These are phyloP conservation scores for Peromyscus eremicus DNA, from an alignment of 2,797 vertebrate genomes.

Conservation along the genomic window DNA sequence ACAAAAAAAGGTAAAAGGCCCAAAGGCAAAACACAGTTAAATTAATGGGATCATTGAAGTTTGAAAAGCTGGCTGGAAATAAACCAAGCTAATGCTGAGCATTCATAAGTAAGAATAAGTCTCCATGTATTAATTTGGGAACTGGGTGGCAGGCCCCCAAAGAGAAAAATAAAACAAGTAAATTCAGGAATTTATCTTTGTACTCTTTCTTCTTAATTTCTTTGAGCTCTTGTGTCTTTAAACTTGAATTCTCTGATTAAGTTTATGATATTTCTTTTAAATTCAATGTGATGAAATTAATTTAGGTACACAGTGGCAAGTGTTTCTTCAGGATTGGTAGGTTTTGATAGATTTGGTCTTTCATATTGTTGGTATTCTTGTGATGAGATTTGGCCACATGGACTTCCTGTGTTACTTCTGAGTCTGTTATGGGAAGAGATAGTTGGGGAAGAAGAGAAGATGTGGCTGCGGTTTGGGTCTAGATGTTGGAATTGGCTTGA, in stretches of 20 bases:
- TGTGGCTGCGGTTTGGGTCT: not conserved
- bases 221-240: not conserved
- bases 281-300: not conserved
- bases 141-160: too few relatives aligned
- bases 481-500: not conserved
- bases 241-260: not conserved
- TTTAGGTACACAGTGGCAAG: not conserved
- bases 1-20: too few relatives aligned
- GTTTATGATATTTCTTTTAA: not conserved
- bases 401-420: not conserved
- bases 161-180: too few relatives aligned
- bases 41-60: too few relatives aligned
- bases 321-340: not conserved
- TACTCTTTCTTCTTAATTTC: not conserved
- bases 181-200: not conserved
- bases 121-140: too few relatives aligned
- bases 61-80: too few relatives aligned
- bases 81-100: too few relatives aligned
- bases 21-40: too few relatives aligned
- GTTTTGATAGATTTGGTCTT: not conserved
- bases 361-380: too few relatives aligned
- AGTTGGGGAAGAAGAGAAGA: not conserved
- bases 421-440: not conserved
- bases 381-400: too few relatives aligned
- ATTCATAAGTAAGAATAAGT: too few relatives aligned